Evolutionary conservation across 2,797 vertebrate genomes (phyloP).

Genomic region (Acestrorhynchus altus): DNA sequence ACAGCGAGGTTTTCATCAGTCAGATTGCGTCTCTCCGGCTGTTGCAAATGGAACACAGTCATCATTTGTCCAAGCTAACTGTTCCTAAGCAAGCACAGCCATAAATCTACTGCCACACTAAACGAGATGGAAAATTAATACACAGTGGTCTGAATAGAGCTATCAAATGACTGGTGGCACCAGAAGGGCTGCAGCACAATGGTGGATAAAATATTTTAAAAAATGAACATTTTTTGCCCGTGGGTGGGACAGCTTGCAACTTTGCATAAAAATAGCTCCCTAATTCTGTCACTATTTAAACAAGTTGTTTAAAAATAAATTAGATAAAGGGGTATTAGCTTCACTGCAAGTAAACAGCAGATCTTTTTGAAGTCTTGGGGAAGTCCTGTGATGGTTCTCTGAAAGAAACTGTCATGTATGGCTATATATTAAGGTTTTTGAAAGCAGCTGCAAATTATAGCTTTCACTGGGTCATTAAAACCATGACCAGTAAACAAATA

Average conservation of each 20-base stretch:
- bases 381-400: neutral
- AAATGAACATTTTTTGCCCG: slow-evolving; percentile 9
- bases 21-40: slow-evolving; percentile 32
- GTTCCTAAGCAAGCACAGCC: slow-evolving; percentile 39
- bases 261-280: neutral
- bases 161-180: slow-evolving; percentile 40
- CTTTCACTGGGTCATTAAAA: neutral
- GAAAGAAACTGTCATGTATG: neutral
- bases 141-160: slow-evolving; percentile 27
- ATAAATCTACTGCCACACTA: slow-evolving; percentile 47
- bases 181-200: slow-evolving; percentile 36
- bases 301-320: neutral
- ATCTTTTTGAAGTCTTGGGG: slow-evolving; percentile 1
- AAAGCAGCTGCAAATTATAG: neutral
- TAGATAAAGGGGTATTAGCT: neutral
- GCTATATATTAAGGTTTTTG: neutral
- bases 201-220: slow-evolving; percentile 26
- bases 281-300: neutral
- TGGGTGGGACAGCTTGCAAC: neutral
- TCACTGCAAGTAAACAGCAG: neutral
- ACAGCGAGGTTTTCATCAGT: slow-evolving; percentile 46
- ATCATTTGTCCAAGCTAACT: slow-evolving; percentile 53
- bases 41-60: slow-evolving; percentile 49
- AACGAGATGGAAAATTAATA: slow-evolving; percentile 47
- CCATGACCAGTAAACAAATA: neutral